phyloP scores from a whole-genome alignment of 2,797 vertebrate genomes.

The Chiroxiphia lanceolata region DNA sequence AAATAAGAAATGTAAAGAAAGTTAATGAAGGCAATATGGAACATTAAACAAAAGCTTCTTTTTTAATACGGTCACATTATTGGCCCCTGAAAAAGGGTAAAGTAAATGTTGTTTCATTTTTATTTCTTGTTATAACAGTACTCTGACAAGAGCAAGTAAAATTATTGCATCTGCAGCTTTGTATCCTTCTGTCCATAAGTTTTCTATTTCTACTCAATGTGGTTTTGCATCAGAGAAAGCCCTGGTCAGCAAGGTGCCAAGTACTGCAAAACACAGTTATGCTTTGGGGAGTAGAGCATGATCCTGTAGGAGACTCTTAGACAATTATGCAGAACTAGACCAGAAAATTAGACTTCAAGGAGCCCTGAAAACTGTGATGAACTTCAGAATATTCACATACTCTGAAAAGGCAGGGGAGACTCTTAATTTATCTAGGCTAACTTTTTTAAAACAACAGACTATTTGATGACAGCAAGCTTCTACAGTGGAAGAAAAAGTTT shows the following conservation, averaged over 20 bases:
- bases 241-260: neutral
- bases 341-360: neutral
- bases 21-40: neutral
- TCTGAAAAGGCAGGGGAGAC: neutral
- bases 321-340: neutral
- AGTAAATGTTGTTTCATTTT: constrained; percentile 17
- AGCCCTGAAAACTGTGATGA: neutral
- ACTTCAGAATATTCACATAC: neutral
- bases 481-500: neutral
- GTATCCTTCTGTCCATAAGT: neutral
- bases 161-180: neutral
- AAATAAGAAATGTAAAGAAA: neutral
- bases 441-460: neutral
- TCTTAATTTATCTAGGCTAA: neutral
- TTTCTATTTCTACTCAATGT: neutral
- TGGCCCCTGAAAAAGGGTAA: neutral
- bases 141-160: neutral
- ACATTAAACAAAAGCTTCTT: neutral
- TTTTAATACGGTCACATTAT: neutral
- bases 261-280: neutral
- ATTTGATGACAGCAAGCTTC: neutral
- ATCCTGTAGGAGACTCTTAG: neutral
- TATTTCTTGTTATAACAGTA: neutral
- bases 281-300: rapidly evolving
- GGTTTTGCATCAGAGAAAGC: neutral